These are phyloP conservation scores for Accipiter fasciatus DNA, from an alignment of 2,797 vertebrate species.

Conservation along the genomic window DNA sequence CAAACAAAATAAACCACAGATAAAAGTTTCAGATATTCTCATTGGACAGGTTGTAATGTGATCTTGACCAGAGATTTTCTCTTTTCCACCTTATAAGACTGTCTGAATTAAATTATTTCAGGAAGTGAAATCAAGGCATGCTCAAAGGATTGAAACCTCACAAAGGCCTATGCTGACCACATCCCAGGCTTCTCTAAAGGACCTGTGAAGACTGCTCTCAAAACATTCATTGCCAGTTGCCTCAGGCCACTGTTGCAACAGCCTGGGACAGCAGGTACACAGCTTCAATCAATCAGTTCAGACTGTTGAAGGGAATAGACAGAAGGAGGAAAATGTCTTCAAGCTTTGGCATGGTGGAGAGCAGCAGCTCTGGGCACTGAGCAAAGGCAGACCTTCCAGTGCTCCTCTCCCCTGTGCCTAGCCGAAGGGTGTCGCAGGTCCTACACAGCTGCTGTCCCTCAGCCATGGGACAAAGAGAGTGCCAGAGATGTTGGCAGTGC, in stretches of 20 bases:
- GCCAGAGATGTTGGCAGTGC: rapidly evolving
- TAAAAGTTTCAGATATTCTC: background rate
- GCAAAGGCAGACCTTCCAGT: background rate
- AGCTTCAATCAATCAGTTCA: background rate
- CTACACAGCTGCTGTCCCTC: background rate
- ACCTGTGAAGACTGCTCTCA: background rate
- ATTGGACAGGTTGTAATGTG: background rate
- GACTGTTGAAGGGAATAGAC: background rate
- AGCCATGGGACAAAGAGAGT: background rate
- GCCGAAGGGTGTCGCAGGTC: background rate
- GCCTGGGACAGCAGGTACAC: background rate
- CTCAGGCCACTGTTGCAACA: background rate
- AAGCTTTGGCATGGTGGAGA: background rate
- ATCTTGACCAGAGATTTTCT: background rate
- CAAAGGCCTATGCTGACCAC: background rate
- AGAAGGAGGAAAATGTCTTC: background rate
- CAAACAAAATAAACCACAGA: background rate
- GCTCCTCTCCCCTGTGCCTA: background rate
- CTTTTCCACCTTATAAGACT: background rate
- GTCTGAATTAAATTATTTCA: background rate
- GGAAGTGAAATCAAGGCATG: background rate
- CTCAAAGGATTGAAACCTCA: background rate
- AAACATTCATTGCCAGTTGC: background rate
- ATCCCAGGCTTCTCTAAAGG: background rate
- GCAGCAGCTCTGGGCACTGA: background rate